Evolutionary conservation across 2,797 vertebrate species (phyloP), one percentile per base, ranked within the genome.

Genomic region (Ceryle rudis): DNA sequence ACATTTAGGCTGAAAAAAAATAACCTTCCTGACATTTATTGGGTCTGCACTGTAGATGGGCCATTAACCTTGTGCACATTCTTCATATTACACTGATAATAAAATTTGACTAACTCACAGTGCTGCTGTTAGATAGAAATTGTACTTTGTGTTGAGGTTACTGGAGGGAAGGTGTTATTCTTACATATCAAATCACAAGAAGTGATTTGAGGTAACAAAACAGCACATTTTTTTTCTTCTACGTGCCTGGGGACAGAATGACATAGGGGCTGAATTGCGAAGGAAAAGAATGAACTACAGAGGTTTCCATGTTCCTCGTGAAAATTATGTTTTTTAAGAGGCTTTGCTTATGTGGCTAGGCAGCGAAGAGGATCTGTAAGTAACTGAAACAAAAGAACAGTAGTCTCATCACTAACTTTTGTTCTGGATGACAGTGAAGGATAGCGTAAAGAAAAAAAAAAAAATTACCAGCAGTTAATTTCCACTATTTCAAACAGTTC

Each of bases 391-490:
- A 37, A 37, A 86, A 69, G 46, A 46, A 62, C 44, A 39, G 57
- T 16, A 85, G 9, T n/a, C 52, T 86, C 14, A 31, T 46, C 26
- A 1, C 26, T 29, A 75, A 20, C 17, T 58, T 23, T 18, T 78
- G 31, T 20, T 86, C 79, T 69, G 65, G 35, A 37, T 57, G 69
- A 75, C 42, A 37, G 26, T n/a, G 80, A 69, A 73, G 12, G 29
- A 54, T 41, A 74, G 20, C 35, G 81, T 62, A 80, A 61, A 42
- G 77, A 26, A 21, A 15, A 39, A 41, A 14, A 21, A 11, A 4
- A 41, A 75, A 90, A 91, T 3, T 28, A 91, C 31, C 74, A 91
- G 54, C 61, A 83, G 90, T 89, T 97, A 88, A 96, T 97, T 97
- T 95, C 52, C 81, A 92, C 78, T 69, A 73, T 95, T 94, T 86